Base-by-base conservation (phyloP, 2,888 invertebrate species). In the Eupeodes latifasciatus region DNA sequence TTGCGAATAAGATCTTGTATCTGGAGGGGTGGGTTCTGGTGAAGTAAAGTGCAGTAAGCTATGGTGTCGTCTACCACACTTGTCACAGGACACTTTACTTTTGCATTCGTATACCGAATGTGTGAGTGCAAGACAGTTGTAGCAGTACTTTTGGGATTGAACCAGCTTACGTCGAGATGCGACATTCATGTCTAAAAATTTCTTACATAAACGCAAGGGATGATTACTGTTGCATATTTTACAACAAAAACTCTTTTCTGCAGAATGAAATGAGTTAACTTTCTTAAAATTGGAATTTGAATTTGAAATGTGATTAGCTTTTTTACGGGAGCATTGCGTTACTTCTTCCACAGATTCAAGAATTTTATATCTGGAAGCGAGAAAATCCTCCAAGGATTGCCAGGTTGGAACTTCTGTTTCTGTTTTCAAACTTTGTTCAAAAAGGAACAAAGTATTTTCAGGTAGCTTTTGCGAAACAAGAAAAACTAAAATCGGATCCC, bases 331-430 rank as follows among this genome's bases (percentile, higher is more conserved):
- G 27, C 2, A 27, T 19, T 77, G 47, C 2, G n/a, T 66, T 6
- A 77, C 47, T 49, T 77, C 66, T 57, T 67, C 66, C 1, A 78
- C 67, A 19, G 59, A 67, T 49, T 78, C 77, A 16, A 69, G 78
- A 9, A 51, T 34, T 19, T 49, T 67, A 10, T 67, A 67, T 51
- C 49, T 67, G 12, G 14, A 59, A 12, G n/a, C 34, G 6, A 78
- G 59, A 67, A 78, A 78, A 9, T 14, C 49, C 2, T 67, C 10
- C 36, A 67, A 36, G 1, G 67, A 51, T 12, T 36, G n/a, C 67
- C 67, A 67, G 1, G n/a, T 47, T 11, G 67, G 67, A 27, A 53
- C 11, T 67, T 67, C 51, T 2, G 4, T 53, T n/a, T 67, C 16
- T 14, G 4, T 51, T 14, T 34, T 14, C 9, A 67, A 7, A n/a